phyloP scores from a whole-genome alignment of 2,888 invertebrate species.

The Prosopocoilus inquinatus region DNA sequence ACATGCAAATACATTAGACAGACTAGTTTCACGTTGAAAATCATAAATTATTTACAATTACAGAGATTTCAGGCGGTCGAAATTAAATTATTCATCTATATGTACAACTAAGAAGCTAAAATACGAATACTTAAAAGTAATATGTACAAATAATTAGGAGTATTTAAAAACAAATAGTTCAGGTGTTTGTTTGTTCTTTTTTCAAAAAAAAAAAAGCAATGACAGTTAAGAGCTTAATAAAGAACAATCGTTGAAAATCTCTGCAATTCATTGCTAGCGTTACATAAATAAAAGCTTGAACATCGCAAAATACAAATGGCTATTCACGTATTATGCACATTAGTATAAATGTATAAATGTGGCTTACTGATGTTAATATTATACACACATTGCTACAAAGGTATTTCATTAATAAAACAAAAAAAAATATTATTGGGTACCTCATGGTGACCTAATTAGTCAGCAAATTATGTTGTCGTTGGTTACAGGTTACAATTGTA shows the following conservation, averaged over 20 bases:
- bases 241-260: slow-evolving; percentile 9
- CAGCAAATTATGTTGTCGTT: no score
- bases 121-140: slow-evolving; percentile 1
- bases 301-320: background rate
- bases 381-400: no score
- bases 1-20: slow-evolving; percentile 18
- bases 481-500: no score
- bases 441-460: no score
- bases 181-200: no score
- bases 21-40: slow-evolving; percentile 30
- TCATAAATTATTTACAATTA: background rate
- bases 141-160: slow-evolving; percentile 9
- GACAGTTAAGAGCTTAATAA: no score
- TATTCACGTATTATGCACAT: background rate
- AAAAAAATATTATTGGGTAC: no score
- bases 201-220: no score
- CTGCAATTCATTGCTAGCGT: slow-evolving; percentile 5
- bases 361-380: background rate
- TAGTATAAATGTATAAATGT: background rate
- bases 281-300: slow-evolving; percentile 5
- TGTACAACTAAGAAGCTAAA: slow-evolving; percentile 5
- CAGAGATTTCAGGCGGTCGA: slow-evolving; percentile 8
- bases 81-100: background rate
- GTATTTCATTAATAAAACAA: no score
- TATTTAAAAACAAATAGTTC: no score